Evolutionary conservation across 2,888 invertebrate species (phyloP), one percentile per base, ranked within the genome.

Genomic region (Tyria jacobaeae): DNA sequence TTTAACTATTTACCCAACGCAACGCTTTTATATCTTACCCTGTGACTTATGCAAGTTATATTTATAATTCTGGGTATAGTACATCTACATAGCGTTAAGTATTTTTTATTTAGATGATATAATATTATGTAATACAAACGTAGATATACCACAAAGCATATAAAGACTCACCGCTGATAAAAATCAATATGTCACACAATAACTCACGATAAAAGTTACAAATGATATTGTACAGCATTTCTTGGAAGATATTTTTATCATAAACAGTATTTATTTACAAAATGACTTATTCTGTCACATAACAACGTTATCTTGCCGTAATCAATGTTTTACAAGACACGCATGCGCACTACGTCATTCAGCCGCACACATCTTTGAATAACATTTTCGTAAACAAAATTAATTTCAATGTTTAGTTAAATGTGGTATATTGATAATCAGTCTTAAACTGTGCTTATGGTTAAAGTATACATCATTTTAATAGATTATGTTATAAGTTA

Each of bases 291-390:
- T 14, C 35, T 56, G 56, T 48, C 48, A 54, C 41, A 54, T 6
- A 39, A 24, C 31, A 50, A 39, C 15, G 17, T 7, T 27, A 41
- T 31, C 5, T 44, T 55, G 41, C 44, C 14, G 17, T 15, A 55
- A 44, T 55, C 44, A 44, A 55, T 55, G 44, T 17, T 44, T 24
- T 39, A 44, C 55, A 55, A 34, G 24, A 44, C 55, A 44, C 55
- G 55, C 55, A 55, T 55, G 55, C 55, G 55, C 55, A 44, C 17
- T 55, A 3, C 4, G 4, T 44, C 44, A 12, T 10, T 44, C 21
- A 44, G 10, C 21, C 44, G 21, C 21, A 44, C 12, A 12, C 12
- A 21, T 0, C 3, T 44, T 44, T 44, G 12, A 21, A 4, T 10
- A 21, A 21, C 44, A 5, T 12, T 44, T 44, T 44, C 12, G 17